phyloP scores from a whole-genome alignment of 2,797 vertebrate species.

The Graptemys geographica region DNA sequence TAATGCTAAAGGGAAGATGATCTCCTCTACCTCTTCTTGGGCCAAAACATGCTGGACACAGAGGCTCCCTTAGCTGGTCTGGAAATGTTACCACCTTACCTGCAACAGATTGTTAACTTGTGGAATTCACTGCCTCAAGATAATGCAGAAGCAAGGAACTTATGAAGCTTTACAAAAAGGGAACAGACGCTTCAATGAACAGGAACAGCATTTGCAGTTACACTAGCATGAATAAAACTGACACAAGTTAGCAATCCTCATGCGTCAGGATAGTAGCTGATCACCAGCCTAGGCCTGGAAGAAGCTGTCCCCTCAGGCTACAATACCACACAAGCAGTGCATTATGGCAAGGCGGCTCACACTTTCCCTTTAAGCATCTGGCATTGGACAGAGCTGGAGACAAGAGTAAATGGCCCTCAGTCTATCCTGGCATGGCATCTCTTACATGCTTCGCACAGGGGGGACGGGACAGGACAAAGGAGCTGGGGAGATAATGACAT shows the following conservation, averaged over 20 bases:
- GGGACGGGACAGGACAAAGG: neutral
- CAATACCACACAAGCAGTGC: neutral
- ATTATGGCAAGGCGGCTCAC: neutral
- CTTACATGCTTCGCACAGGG: neutral
- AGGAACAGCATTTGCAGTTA: neutral
- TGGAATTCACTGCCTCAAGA: neutral
- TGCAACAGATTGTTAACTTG: slow-evolving; percentile 23
- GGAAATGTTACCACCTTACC: neutral
- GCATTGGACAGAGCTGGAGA: neutral
- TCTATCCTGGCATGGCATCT: neutral
- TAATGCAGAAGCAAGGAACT: neutral
- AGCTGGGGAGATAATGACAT: neutral
- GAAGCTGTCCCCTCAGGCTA: slow-evolving; percentile 9
- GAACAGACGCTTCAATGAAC: neutral
- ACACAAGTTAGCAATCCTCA: neutral
- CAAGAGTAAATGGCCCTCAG: neutral
- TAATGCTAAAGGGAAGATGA: neutral
- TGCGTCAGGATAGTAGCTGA: neutral
- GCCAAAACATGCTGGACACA: neutral
- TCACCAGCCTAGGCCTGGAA: neutral
- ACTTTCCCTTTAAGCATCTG: neutral
- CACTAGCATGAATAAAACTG: neutral
- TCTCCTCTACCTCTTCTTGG: neutral
- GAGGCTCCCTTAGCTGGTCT: neutral
- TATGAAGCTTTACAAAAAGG: neutral